A percentile compares a stretch with the other conserved stretches of the same genome.
Conservation (phyloP, 2,113 vertebrate species). For the Nettapus auritus region DNA sequence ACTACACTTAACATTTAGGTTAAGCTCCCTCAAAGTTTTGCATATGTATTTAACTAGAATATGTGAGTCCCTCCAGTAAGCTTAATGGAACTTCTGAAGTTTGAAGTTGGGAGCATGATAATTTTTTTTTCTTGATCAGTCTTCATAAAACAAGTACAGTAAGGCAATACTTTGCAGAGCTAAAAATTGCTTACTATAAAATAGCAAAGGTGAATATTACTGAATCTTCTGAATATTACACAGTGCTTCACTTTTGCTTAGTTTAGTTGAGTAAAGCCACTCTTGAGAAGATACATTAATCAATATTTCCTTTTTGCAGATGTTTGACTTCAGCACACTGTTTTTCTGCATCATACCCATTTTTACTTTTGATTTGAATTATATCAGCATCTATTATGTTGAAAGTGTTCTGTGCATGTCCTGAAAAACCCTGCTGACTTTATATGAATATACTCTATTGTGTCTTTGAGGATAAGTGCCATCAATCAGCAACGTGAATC, state of each 20-base stretch:
- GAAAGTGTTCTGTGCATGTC: not conserved
- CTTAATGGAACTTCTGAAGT: not conserved
- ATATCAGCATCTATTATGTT: not conserved
- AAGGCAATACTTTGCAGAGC: not conserved
- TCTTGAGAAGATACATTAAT: not conserved
- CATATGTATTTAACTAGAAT: not conserved
- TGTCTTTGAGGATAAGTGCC: not conserved
- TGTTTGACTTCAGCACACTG: not conserved
- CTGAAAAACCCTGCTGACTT: not conserved
- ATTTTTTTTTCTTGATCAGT: slow-evolving; percentile 13
- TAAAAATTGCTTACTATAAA: not conserved
- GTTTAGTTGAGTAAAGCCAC: not conserved
- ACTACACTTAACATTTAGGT: not conserved
- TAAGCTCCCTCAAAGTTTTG: not conserved
- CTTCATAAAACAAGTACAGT: slow-evolving; percentile 3
- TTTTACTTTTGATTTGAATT: slow-evolving; percentile 4
- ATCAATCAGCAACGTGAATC: not conserved
- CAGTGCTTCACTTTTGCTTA: not conserved
- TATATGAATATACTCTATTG: not conserved
- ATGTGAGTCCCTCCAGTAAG: not conserved
- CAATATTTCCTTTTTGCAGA: not conserved
- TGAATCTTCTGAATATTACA: not conserved
- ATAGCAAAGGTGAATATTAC: not conserved
- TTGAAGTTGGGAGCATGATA: not conserved
- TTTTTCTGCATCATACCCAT: not conserved